A percentile compares a stretch with the other conserved stretches of the same genome.
Conservation (phyloP, 2,888 invertebrate genomes). For the Phyllotreta striolata region DNA sequence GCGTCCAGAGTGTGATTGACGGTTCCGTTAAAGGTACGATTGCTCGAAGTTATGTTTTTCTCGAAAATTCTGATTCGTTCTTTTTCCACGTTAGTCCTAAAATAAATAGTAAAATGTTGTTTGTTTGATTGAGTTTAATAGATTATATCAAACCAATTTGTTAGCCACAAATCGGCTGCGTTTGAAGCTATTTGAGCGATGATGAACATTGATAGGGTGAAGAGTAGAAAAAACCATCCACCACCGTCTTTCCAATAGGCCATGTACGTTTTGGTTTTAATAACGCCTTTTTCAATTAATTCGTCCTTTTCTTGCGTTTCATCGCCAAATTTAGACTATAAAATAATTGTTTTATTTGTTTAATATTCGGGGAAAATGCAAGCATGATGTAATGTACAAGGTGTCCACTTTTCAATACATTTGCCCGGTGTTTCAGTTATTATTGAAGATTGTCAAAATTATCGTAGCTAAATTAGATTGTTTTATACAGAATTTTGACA, state of each 20-base stretch:
- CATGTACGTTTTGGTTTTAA: constrained; percentile 69
- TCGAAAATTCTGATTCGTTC: constrained; percentile 24
- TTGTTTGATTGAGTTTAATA: not conserved
- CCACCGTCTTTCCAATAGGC: constrained; percentile 77
- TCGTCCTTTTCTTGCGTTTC: constrained; percentile 66
- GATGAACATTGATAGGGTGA: constrained; percentile 67
- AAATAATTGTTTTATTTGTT: too few species aligned
- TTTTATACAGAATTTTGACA: too few species aligned
- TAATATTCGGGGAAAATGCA: not conserved
- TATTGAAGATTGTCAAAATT: too few species aligned
- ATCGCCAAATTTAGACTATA: constrained; percentile 23
- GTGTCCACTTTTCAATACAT: too few species aligned
- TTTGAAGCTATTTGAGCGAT: constrained; percentile 76
- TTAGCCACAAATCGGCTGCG: constrained; percentile 79
- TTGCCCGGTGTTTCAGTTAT: too few species aligned
- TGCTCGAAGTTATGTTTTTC: not conserved
- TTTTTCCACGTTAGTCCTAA: constrained; percentile 62
- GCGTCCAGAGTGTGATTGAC: not conserved
- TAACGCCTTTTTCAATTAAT: constrained; percentile 71
- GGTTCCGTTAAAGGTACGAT: too few species aligned
- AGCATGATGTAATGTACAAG: too few species aligned
- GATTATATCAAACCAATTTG: constrained; percentile 69
- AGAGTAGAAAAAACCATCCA: constrained; percentile 64
- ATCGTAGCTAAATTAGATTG: too few species aligned
- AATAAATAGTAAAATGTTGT: not conserved